phyloP scores from a whole-genome alignment of 2,888 invertebrate genomes.

The Stenotaenia linearis region DNA sequence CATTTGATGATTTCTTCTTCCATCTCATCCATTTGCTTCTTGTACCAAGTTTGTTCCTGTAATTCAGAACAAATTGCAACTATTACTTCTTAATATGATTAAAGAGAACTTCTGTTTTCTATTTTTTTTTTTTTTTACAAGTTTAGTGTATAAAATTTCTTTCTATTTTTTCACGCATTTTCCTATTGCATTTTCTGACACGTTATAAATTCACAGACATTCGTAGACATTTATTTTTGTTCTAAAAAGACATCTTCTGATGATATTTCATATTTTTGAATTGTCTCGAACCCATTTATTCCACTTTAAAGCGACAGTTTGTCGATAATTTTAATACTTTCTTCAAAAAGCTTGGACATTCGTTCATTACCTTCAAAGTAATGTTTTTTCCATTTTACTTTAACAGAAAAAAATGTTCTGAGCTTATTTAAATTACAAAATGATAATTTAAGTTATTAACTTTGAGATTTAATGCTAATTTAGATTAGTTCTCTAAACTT shows the following conservation, averaged over 20 bases:
- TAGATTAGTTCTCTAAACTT: too few relatives aligned
- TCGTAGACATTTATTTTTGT: neutral
- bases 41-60: neutral
- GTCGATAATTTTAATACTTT: neutral
- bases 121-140: neutral
- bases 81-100: neutral
- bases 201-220: neutral
- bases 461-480: too few relatives aligned
- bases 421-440: too few relatives aligned
- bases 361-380: too few relatives aligned
- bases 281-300: neutral
- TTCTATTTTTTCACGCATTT: neutral
- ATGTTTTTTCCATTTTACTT: too few relatives aligned
- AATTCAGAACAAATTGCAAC: neutral
- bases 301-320: neutral
- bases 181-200: neutral
- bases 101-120: neutral
- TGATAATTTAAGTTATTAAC: too few relatives aligned
- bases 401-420: too few relatives aligned
- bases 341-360: neutral
- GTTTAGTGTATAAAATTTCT: neutral
- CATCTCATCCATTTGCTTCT: constrained; percentile 11
- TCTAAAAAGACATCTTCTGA: neutral
- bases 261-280: neutral
- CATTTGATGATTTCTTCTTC: constrained; percentile 18